Evolutionary conservation across 2,888 invertebrate species (phyloP).

Genomic region (Ennomos erosarius): DNA sequence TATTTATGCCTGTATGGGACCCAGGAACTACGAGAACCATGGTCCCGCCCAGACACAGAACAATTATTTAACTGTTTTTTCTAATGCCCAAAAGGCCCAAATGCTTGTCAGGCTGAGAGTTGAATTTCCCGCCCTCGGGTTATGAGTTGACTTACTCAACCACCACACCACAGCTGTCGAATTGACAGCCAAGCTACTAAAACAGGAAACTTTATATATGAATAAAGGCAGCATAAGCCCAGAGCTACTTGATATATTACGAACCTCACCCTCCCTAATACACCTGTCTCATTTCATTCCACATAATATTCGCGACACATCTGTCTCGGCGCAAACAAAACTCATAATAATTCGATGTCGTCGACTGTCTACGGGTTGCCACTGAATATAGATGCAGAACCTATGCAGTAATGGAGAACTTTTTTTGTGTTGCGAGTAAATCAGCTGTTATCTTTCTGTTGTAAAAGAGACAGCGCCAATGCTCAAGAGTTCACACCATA

Average conservation of each 20-base stretch:
- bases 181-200: too few relatives aligned
- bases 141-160: too few relatives aligned
- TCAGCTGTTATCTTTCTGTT: not conserved
- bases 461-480: too few relatives aligned
- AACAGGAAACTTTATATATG: not conserved
- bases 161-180: too few relatives aligned
- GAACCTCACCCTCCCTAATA: constrained; percentile 13
- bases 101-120: too few relatives aligned
- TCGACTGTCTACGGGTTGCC: constrained; percentile 43
- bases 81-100: too few relatives aligned
- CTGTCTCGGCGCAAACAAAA: constrained; percentile 29
- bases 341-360: constrained; percentile 36
- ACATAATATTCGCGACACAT: constrained; percentile 24
- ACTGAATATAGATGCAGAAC: constrained; percentile 37
- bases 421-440: constrained; percentile 1
- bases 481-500: too few relatives aligned
- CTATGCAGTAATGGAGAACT: not conserved
- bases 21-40: too few relatives aligned
- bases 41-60: too few relatives aligned
- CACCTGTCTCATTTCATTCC: constrained; percentile 25
- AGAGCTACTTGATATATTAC: constrained; percentile 16
- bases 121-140: too few relatives aligned
- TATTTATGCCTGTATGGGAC: too few relatives aligned
- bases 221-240: constrained; percentile 1
- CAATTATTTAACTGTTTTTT: too few relatives aligned